Evolutionary conservation across 2,888 invertebrate genomes (phyloP).

Genomic region (Calliphora vomitoria): DNA sequence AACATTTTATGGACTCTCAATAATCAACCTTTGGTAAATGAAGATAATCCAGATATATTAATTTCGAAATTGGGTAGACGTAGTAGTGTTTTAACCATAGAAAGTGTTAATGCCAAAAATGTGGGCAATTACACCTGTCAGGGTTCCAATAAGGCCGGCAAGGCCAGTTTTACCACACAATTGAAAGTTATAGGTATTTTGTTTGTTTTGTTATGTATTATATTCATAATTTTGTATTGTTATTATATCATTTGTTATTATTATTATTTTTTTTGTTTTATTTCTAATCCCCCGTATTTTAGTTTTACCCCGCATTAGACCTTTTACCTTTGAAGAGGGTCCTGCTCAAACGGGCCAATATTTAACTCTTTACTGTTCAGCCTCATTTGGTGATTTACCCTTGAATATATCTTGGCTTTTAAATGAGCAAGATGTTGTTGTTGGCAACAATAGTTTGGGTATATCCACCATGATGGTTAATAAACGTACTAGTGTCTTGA

Average conservation of each 20-base stretch:
- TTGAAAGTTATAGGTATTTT: slow-evolving; percentile 89
- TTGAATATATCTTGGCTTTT: slow-evolving; percentile 91
- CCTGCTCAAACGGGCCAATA: slow-evolving; percentile 91
- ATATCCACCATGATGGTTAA: slow-evolving; percentile 85
- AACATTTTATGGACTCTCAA: slow-evolving; percentile 87
- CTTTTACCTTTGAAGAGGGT: slow-evolving; percentile 91
- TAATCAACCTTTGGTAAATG: slow-evolving; percentile 82
- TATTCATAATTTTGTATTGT: slow-evolving; percentile 15
- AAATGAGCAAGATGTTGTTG: slow-evolving; percentile 85
- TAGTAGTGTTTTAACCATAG: slow-evolving; percentile 89
- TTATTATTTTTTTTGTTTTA: slow-evolving; percentile 65
- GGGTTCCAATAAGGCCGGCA: slow-evolving; percentile 90
- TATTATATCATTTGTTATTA: slow-evolving; percentile 28
- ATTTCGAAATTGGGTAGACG: slow-evolving; percentile 87
- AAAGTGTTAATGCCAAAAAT: slow-evolving; percentile 88
- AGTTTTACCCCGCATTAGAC: slow-evolving; percentile 93
- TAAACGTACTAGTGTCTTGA: slow-evolving; percentile 87
- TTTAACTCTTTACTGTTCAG: slow-evolving; percentile 88
- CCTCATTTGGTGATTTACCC: slow-evolving; percentile 92
- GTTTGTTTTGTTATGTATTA: too few relatives aligned
- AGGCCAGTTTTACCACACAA: slow-evolving; percentile 88
- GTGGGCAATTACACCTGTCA: slow-evolving; percentile 91
- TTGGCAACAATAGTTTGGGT: slow-evolving; percentile 86
- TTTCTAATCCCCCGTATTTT: slow-evolving; percentile 83
- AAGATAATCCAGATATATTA: slow-evolving; percentile 84